Evolutionary conservation across 2,888 invertebrate genomes (phyloP).

Genomic region (Chalcis sispes): DNA sequence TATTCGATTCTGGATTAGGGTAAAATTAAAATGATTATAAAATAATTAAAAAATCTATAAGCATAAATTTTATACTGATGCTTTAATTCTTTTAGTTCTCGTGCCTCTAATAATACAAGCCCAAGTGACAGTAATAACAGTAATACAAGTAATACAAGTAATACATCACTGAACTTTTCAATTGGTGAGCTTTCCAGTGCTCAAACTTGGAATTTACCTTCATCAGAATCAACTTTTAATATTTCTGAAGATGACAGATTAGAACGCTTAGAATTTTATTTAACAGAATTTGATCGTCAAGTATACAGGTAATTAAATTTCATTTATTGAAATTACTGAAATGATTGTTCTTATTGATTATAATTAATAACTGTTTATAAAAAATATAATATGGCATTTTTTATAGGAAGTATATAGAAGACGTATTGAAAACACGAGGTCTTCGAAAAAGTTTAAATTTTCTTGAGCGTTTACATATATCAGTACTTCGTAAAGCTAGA

Average conservation of each 20-base stretch:
- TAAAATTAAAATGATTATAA: conserved; percentile 41
- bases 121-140: conserved; percentile 77
- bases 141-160: conserved; percentile 64
- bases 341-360: no score
- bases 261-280: conserved; percentile 66
- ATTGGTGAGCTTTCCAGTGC: conserved; percentile 62
- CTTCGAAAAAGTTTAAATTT: conserved; percentile 88
- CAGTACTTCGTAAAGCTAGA: conserved; percentile 84
- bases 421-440: conserved; percentile 91
- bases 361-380: no score
- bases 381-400: background rate
- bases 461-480: conserved; percentile 84
- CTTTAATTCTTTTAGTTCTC: conserved; percentile 50
- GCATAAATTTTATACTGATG: background rate
- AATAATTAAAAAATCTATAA: background rate
- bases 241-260: conserved; percentile 65
- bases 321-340: background rate
- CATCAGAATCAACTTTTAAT: conserved; percentile 66
- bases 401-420: conserved; percentile 87
- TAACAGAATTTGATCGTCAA: conserved; percentile 70
- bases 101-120: conserved; percentile 71
- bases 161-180: conserved; percentile 62
- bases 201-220: conserved; percentile 64
- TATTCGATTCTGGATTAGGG: conserved; percentile 67
- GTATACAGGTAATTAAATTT: conserved; percentile 68